Evolutionary conservation across 1,140 invertebrate species (phyloP), one percentile per base, ranked within the genome.

Genomic region (Drosophila lacertosa): DNA sequence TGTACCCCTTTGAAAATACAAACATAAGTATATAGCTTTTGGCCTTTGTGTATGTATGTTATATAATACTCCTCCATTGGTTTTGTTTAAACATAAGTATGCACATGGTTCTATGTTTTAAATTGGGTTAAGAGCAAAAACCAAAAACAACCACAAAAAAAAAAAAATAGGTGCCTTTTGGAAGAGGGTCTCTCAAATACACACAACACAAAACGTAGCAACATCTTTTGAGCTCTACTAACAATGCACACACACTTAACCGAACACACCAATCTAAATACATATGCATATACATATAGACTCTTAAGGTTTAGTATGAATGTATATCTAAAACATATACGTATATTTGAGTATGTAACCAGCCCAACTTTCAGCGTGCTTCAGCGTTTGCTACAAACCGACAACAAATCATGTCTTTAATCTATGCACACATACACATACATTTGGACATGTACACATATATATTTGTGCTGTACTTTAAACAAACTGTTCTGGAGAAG

Each of bases 61-160:
- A 40, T 53, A 16, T 54, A 48, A 48, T 18, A 24, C 9, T 24
- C 26, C 1, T 67, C 16, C 40, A 11, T 45, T 58, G 16, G 40
- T 32, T 40, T 15, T 26, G 35, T 29, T 39, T 32, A 24, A 24
- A 20, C n/a, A 26, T 54, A 54, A 54, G 51, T 40, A 40, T 57
- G 66, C 40, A 69, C 50, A 39, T 54, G 66, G 67, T 65, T 70
- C 9, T 65, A 57, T 70, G 67, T 51, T 57, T 9, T 44, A 51
- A 24, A 32, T 26, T 48, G 51, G 54, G 29, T 48, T 37, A 32
- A n/a, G n/a, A n/a, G 2, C 22, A 10, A 15, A 44, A 10, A 13
- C 3, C 2, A 44, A 24, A 22, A 11, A 1, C 2, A 9, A 4
- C 22, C 22, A 11, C 2, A 44, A 24, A 22, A 11, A 1, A 11